phyloP scores from a whole-genome alignment of 1,140 invertebrate species.

The Agraylea sexmaculata region DNA sequence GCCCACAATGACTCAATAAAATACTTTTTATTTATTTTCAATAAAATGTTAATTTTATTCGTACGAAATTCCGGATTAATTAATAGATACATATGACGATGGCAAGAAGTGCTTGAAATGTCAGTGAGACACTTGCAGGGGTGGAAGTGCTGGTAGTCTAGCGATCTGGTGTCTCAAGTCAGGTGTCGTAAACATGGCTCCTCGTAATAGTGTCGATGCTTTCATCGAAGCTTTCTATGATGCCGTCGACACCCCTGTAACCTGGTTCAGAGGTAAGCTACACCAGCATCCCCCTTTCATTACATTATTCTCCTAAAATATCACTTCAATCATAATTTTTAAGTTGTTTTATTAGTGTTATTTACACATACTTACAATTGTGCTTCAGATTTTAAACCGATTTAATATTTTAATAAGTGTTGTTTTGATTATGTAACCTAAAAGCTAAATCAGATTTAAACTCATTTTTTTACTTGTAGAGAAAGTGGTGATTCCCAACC shows the following conservation, averaged over 20 bases:
- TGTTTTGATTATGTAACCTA: slow-evolving; percentile 1
- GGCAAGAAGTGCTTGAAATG: too few species aligned
- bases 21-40: too few species aligned
- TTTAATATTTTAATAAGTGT: background rate
- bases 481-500: slow-evolving; percentile 78
- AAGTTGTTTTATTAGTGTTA: background rate
- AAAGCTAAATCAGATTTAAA: slow-evolving; percentile 12
- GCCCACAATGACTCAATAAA: too few species aligned
- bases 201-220: too few species aligned
- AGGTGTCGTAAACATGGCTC: too few species aligned
- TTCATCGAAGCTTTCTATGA: slow-evolving; percentile 39
- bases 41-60: too few species aligned
- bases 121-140: too few species aligned
- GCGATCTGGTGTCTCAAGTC: too few species aligned
- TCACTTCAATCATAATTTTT: slow-evolving; percentile 5
- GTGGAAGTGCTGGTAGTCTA: too few species aligned
- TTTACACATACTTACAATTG: slow-evolving; percentile 1
- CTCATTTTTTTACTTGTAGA: slow-evolving; percentile 48
- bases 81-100: too few species aligned
- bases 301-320: slow-evolving; percentile 8
- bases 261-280: slow-evolving; percentile 51
- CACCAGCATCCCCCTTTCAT: slow-evolving; percentile 7
- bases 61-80: too few species aligned
- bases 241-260: slow-evolving; percentile 47
- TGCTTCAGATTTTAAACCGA: slow-evolving; percentile 1